A percentile compares a stretch with the other conserved stretches of the same genome.
phyloP scores from a whole-genome alignment of 2,888 invertebrate genomes.

The Campaea margaritaria region DNA sequence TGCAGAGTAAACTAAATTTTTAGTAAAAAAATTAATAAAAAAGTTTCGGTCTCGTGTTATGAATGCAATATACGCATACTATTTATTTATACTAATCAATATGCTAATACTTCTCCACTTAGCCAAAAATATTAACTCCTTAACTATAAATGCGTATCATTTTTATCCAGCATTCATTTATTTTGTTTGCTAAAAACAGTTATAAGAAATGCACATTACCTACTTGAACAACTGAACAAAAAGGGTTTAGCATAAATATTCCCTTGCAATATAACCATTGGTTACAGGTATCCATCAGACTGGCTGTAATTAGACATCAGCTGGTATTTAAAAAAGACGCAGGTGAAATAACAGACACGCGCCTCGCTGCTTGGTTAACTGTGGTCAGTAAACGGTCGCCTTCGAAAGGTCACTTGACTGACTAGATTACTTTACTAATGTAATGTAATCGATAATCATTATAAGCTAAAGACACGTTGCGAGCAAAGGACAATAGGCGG shows the following conservation, averaged over 20 bases:
- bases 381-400: slow-evolving; percentile 22
- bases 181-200: slow-evolving; percentile 12
- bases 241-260: slow-evolving; percentile 24
- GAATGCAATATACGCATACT: neutral
- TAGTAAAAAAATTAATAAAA: too few relatives aligned
- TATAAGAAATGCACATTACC: slow-evolving; percentile 6
- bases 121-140: neutral
- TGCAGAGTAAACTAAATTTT: too few relatives aligned
- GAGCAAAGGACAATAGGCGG: too few relatives aligned
- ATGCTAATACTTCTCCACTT: neutral
- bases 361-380: slow-evolving; percentile 9
- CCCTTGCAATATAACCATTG: slow-evolving; percentile 26
- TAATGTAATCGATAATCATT: slow-evolving; percentile 11
- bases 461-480: slow-evolving; percentile 24
- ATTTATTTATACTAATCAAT: neutral
- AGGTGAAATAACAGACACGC: slow-evolving; percentile 39
- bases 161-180: neutral
- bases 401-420: slow-evolving; percentile 37
- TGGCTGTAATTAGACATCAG: slow-evolving; percentile 13
- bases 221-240: slow-evolving; percentile 12
- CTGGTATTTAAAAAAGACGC: slow-evolving; percentile 29
- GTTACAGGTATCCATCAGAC: slow-evolving; percentile 19
- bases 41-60: too few relatives aligned
- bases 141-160: too few relatives aligned
- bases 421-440: slow-evolving; percentile 13